These are phyloP conservation scores for Tenthredo distinguenda DNA, from an alignment of 2,888 invertebrate species.

Conservation along the genomic window DNA sequence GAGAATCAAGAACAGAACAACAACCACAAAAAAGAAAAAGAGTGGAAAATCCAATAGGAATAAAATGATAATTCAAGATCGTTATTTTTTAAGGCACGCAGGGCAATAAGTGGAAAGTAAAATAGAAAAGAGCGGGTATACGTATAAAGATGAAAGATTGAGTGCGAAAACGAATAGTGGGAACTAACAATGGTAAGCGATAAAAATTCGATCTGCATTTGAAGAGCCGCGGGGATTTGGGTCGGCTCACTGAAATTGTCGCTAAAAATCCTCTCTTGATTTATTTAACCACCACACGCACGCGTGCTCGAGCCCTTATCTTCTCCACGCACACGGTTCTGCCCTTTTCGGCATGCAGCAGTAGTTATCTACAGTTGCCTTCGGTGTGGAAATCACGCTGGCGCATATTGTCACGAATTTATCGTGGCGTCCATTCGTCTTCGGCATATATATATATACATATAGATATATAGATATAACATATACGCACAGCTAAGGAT, in stretches of 20 bases:
- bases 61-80: conserved; percentile 11
- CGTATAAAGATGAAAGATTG: conserved; percentile 6
- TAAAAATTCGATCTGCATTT: conserved; percentile 55
- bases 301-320: conserved; percentile 65
- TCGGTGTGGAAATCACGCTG: conserved; percentile 29
- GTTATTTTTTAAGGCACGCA: conserved; percentile 7
- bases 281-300: conserved; percentile 67
- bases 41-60: neutral
- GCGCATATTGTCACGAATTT: conserved; percentile 51
- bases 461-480: neutral
- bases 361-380: conserved; percentile 17
- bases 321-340: conserved; percentile 56
- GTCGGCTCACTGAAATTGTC: conserved; percentile 58
- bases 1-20: neutral
- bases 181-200: conserved; percentile 44
- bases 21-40: neutral
- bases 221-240: conserved; percentile 41
- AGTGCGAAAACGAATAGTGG: conserved; percentile 23
- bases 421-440: conserved; percentile 44
- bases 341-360: conserved; percentile 41
- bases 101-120: neutral
- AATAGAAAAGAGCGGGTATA: neutral
- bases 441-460: neutral
- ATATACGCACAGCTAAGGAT: neutral
- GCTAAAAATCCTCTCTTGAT: conserved; percentile 64